Conservation (phyloP, 2,888 invertebrate genomes). For the Gymnosoma rotundatum region DNA sequence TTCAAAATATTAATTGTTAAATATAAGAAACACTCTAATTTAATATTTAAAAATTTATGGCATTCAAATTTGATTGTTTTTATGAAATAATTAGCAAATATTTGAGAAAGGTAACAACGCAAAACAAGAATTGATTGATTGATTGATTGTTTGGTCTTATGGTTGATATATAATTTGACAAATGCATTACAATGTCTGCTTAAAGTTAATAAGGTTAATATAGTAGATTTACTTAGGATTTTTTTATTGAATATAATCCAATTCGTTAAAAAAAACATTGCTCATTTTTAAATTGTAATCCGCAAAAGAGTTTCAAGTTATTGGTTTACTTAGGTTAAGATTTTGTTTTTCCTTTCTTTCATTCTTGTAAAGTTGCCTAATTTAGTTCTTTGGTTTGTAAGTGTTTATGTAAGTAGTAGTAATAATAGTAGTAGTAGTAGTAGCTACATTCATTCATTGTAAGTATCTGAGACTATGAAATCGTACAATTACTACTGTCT, state of each 20-base stretch:
- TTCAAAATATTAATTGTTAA: neutral
- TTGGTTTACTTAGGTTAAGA: conserved; percentile 8
- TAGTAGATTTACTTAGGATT: conserved; percentile 58
- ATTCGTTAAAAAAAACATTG: conserved; percentile 48
- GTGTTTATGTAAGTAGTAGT: conserved; percentile 49
- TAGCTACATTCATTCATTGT: conserved; percentile 51
- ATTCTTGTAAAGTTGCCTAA: conserved; percentile 63
- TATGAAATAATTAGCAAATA: conserved; percentile 15
- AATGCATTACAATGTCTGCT: conserved; percentile 30
- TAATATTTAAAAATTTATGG: conserved; percentile 12
- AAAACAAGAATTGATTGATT: conserved; percentile 17
- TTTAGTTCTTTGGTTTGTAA: conserved; percentile 18
- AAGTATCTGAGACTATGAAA: conserved; percentile 73
- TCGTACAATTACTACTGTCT: conserved; percentile 76
- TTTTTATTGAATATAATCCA: conserved; percentile 51
- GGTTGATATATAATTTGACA: conserved; percentile 23
- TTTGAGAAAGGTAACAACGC: conserved; percentile 37
- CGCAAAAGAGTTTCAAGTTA: conserved; percentile 32
- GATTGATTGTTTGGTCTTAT: conserved; percentile 11
- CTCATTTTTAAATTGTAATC: conserved; percentile 29
- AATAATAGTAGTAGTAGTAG: conserved; percentile 23
- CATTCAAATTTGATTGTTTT: conserved; percentile 37
- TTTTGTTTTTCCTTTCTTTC: conserved; percentile 39
- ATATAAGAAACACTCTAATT: conserved; percentile 10
- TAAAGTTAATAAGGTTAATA: conserved; percentile 42